phyloP scores from a whole-genome alignment of 2,797 vertebrate species.

The Craterocephalus amniculus region DNA sequence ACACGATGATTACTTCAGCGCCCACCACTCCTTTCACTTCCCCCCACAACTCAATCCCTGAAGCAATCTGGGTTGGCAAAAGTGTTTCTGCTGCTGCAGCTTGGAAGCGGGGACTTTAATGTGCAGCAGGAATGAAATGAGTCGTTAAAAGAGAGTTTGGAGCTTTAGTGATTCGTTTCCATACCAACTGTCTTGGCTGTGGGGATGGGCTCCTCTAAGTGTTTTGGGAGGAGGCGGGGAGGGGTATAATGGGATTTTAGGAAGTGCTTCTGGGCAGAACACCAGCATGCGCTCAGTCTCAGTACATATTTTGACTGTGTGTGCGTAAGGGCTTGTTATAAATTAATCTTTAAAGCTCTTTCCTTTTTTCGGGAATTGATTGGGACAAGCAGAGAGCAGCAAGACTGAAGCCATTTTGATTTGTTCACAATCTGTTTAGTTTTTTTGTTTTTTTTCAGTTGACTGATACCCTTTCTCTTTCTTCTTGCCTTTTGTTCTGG shows the following conservation, averaged over 20 bases:
- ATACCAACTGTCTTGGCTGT: conserved; percentile 75
- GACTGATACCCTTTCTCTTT: neutral
- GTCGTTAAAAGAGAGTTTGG: conserved; percentile 69
- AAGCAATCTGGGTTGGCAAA: conserved; percentile 51
- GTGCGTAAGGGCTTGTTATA: conserved; percentile 33
- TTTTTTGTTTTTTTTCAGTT: conserved; percentile 5
- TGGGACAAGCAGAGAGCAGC: conserved; percentile 29
- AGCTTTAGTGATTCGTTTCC: conserved; percentile 76
- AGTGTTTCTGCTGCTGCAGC: conserved; percentile 30
- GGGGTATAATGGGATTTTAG: conserved; percentile 65
- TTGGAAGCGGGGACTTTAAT: conserved; percentile 60
- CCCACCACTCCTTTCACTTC: conserved; percentile 35
- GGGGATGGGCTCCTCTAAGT: conserved; percentile 57
- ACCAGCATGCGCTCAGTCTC: conserved; percentile 33
- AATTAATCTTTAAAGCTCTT: conserved; percentile 68
- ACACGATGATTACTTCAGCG: conserved; percentile 55
- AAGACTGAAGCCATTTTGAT: conserved; percentile 28
- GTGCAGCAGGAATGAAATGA: conserved; percentile 67
- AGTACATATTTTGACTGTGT: conserved; percentile 11
- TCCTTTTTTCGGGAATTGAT: conserved; percentile 42
- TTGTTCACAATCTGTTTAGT: conserved; percentile 4
- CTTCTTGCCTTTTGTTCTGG: conserved; percentile 57
- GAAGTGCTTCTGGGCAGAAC: conserved; percentile 55
- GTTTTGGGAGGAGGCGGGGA: conserved; percentile 15
- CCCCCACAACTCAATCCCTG: conserved; percentile 38